A percentile compares a stretch with the other conserved stretches of the same genome.
Conservation (phyloP, 2,113 vertebrate species). For the Oreochromis aureus region DNA sequence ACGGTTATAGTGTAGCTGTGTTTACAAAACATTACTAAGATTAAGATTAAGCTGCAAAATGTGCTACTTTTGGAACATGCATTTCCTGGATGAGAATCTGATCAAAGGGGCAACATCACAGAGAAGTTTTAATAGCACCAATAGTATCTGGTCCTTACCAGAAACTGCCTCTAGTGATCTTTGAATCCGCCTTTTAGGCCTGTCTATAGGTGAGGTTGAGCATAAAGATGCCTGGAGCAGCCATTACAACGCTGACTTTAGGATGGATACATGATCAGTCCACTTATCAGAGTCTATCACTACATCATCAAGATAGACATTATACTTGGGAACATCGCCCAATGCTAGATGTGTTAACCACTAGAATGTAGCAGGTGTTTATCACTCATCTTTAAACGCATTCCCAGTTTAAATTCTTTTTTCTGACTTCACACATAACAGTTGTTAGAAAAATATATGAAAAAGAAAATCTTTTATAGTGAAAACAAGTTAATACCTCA, state of each 20-base stretch:
- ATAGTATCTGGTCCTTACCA: neutral
- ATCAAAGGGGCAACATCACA: neutral
- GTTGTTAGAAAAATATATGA: neutral
- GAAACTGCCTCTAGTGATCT: neutral
- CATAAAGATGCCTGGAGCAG: neutral
- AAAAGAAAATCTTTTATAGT: neutral
- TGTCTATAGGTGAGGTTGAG: neutral
- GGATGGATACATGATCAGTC: neutral
- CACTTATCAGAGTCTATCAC: neutral
- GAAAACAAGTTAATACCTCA: neutral
- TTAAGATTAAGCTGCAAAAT: neutral
- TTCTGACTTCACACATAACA: neutral
- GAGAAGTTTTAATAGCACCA: neutral
- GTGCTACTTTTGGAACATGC: neutral
- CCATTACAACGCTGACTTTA: accelerated
- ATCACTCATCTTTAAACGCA: neutral
- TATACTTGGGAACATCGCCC: neutral
- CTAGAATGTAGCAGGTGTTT: neutral
- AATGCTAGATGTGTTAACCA: neutral
- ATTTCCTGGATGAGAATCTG: neutral
- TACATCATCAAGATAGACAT: neutral
- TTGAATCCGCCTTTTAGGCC: neutral
- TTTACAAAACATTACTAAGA: neutral
- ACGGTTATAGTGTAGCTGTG: neutral
- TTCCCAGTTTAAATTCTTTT: neutral